These are phyloP conservation scores for Flexamia atlantica DNA, from an alignment of 2,888 invertebrate species.

Conservation along the genomic window DNA sequence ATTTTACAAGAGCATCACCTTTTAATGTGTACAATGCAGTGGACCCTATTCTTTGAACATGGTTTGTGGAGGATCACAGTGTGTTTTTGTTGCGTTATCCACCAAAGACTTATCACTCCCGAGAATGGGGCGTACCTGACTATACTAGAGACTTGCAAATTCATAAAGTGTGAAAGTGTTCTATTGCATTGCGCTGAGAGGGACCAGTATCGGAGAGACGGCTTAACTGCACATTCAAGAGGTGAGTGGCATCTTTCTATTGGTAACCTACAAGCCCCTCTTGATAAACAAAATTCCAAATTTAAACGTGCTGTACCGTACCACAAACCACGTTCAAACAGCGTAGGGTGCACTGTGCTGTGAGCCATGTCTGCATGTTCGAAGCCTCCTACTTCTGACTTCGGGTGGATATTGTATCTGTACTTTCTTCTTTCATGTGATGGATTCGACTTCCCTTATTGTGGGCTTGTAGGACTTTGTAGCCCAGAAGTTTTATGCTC, in stretches of 20 bases:
- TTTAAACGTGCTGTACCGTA: conserved; percentile 50
- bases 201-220: not conserved
- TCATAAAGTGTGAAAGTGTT: conserved; percentile 44
- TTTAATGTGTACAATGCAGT: conserved; percentile 55
- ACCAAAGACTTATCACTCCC: conserved; percentile 5
- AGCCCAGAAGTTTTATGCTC: not conserved
- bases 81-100: conserved; percentile 13
- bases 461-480: conserved; percentile 44
- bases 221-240: conserved; percentile 29
- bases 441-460: not conserved
- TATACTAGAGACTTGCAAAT: conserved; percentile 19
- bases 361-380: conserved; percentile 39
- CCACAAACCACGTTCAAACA: conserved; percentile 58
- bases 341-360: conserved; percentile 57
- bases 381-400: not conserved
- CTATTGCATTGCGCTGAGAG: not conserved
- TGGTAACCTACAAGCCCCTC: conserved; percentile 58
- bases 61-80: conserved; percentile 50
- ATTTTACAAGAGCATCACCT: conserved; percentile 44
- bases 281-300: conserved; percentile 54
- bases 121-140: conserved; percentile 30
- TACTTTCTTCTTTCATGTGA: conserved; percentile 21
- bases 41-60: conserved; percentile 55
- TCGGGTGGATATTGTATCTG: conserved; percentile 46
- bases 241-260: conserved; percentile 55